Conservation (phyloP, 2,797 vertebrate species). For the Premnoplex brunnescens region DNA sequence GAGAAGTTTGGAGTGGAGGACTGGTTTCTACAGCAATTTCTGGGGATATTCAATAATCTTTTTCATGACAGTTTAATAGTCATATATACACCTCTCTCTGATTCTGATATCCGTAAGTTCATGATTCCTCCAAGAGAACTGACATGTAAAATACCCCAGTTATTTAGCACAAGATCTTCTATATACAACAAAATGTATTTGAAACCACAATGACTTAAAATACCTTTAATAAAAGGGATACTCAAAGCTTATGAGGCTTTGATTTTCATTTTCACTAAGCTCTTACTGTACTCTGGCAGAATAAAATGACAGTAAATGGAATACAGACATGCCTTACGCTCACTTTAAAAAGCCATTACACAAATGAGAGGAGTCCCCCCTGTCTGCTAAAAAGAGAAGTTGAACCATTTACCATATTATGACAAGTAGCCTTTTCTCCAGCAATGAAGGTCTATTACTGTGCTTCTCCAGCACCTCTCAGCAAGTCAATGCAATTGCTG, state of each 20-base stretch:
- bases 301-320: slow-evolving; percentile 12
- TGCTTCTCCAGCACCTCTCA: background rate
- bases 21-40: background rate
- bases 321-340: background rate
- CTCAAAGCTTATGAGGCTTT: slow-evolving; percentile 10
- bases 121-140: background rate
- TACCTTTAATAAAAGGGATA: background rate
- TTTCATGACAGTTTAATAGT: slow-evolving; percentile 5
- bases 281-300: background rate
- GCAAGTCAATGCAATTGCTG: background rate
- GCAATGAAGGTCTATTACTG: background rate
- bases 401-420: background rate
- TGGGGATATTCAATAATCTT: background rate
- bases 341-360: slow-evolving; percentile 12
- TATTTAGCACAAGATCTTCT: slow-evolving; percentile 1
- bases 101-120: background rate
- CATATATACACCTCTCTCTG: background rate
- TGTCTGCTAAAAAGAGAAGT: background rate
- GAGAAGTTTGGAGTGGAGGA: background rate
- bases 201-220: slow-evolving; percentile 18
- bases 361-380: background rate
- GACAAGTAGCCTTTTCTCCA: background rate
- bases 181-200: background rate
- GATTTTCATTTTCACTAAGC: slow-evolving; percentile 27
- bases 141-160: background rate